These are phyloP conservation scores for Callimorpha dominula DNA, from an alignment of 2,888 invertebrate species.

Conservation along the genomic window DNA sequence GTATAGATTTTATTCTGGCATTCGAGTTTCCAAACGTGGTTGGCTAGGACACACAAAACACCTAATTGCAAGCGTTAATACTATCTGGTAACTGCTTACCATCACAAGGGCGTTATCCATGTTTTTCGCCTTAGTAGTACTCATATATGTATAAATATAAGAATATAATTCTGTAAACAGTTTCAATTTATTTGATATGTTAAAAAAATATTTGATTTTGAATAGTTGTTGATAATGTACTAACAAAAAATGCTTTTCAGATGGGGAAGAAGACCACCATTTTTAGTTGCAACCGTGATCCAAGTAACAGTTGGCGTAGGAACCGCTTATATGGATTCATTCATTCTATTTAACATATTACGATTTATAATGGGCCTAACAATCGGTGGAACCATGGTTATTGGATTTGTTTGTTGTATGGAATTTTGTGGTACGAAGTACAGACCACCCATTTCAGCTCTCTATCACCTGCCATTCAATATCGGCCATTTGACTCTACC, in stretches of 20 bases:
- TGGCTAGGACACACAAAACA: too few relatives aligned
- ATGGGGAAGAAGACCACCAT: conserved; percentile 14
- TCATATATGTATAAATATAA: too few relatives aligned
- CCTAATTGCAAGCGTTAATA: too few relatives aligned
- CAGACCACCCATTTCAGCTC: conserved; percentile 81
- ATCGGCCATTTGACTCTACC: conserved; percentile 87
- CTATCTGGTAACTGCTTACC: too few relatives aligned
- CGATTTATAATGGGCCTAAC: conserved; percentile 88
- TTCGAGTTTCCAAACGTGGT: too few relatives aligned
- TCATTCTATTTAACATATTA: conserved; percentile 82
- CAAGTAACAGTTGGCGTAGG: conserved; percentile 51
- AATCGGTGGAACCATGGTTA: conserved; percentile 92
- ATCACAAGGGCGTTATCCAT: too few relatives aligned
- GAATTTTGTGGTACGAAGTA: conserved; percentile 85
- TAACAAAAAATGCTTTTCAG: conserved; percentile 9
- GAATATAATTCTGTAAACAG: too few relatives aligned
- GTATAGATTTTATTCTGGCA: too few relatives aligned
- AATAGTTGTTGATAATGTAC: neutral
- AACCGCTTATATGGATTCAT: neutral
- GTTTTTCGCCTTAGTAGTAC: too few relatives aligned
- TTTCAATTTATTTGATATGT: too few relatives aligned
- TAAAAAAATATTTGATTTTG: too few relatives aligned
- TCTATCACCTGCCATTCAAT: conserved; percentile 88
- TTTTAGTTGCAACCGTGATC: conserved; percentile 44
- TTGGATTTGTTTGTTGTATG: conserved; percentile 83